Percentiles rank a stretch among this genome's conserved stretches.
Evolutionary conservation across 1,140 invertebrate genomes (phyloP).

Genomic region (Eciton burchellii): DNA sequence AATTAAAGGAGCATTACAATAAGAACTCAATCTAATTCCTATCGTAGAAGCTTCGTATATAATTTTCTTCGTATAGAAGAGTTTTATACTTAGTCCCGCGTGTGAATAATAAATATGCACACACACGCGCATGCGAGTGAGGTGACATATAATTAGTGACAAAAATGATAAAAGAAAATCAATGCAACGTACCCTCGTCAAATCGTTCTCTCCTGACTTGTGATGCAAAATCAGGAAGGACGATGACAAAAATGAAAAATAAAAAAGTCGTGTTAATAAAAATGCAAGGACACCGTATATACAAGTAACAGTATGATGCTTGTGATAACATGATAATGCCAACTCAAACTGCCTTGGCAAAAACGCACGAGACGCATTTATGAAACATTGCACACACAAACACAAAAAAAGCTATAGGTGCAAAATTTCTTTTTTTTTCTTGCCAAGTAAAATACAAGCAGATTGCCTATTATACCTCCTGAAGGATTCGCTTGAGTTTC

Average conservation of each 20-base stretch:
- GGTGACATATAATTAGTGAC: background rate
- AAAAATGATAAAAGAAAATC: slow-evolving; percentile 63
- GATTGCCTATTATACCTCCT: slow-evolving; percentile 87
- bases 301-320: slow-evolving; percentile 55
- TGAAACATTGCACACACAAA: too few species aligned
- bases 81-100: slow-evolving; percentile 18
- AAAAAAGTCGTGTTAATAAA: slow-evolving; percentile 81
- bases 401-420: background rate
- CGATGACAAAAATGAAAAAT: slow-evolving; percentile 81
- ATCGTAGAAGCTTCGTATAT: background rate
- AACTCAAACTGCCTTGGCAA: background rate
- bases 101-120: background rate
- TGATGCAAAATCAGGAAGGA: slow-evolving; percentile 81
- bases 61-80: background rate
- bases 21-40: background rate
- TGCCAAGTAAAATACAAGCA: background rate
- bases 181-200: slow-evolving; percentile 87
- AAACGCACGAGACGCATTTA: slow-evolving; percentile 16
- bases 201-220: slow-evolving; percentile 87
- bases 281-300: slow-evolving; percentile 56
- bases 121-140: slow-evolving; percentile 6
- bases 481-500: slow-evolving; percentile 91
- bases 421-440: too few species aligned
- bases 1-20: background rate
- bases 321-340: slow-evolving; percentile 7